Evolutionary conservation across 2,888 invertebrate species (phyloP), one percentile per base, ranked within the genome.

Genomic region (Pollenia angustigena): DNA sequence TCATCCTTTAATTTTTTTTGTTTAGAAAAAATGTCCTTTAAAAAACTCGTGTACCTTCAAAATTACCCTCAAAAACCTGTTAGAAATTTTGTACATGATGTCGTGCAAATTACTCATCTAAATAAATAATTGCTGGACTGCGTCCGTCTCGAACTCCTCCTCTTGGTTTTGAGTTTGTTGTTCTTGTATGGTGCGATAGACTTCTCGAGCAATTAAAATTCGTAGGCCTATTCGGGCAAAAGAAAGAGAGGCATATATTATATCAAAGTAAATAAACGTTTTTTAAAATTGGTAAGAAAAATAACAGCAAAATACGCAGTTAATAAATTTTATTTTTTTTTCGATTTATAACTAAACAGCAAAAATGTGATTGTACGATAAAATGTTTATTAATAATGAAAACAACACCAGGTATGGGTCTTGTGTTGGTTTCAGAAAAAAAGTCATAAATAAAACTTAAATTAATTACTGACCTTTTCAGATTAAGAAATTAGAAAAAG

Each of bases 191-290:
- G 71, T 71, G 60, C 82, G 82, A 82, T 85, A 79, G 16, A 74
- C 60, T 80, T 85, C 68, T 52, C 60, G 62, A 44, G 91, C 89
- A 91, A 91, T 92, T 92, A 92, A 92, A 92, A 92, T 88, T 92
- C 92, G 91, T 91, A 92, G 90, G 92, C 92, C 92, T 92, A 72
- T 75, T 85, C 71, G 69, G 62, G 52, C 71, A 60, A 66, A 85
- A 68, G 76, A 60, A 75, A 42, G 66, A 74, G 52, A 78, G 62
- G 66, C 16, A 4, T 16, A 54, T 23, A 50, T 56, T 16, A 32
- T 8, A 62, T 69, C 54, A 85, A 69, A 64, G 75, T 71, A 68
- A 58, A 42, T 46, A 72, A 50, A 81, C 72, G 6, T 42, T 42
- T 54, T 52, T 58, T 76, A 62, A 48, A 68, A 14, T 48, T 7